Percentiles rank a stretch among this genome's conserved stretches.
Conservation (phyloP, 2,113 vertebrate species). For the Uropsilus gracilis region DNA sequence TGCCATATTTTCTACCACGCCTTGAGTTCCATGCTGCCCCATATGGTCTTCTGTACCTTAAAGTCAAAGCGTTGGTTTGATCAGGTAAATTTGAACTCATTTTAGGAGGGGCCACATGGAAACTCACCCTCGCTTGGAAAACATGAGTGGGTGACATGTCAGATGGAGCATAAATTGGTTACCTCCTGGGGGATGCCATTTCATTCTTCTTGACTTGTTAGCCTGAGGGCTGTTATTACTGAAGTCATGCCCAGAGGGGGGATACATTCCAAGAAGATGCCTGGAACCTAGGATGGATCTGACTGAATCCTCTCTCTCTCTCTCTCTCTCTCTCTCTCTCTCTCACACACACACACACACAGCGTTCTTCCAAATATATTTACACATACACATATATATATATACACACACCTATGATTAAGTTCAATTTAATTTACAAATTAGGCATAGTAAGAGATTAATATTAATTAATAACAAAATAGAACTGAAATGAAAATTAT, state of each 20-base stretch:
- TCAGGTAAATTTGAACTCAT: background rate
- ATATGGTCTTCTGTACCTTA: background rate
- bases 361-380: no score
- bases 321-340: no score
- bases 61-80: background rate
- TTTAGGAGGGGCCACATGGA: background rate
- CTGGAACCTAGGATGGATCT: no score
- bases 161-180: background rate
- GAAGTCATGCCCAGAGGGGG: no score
- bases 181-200: background rate
- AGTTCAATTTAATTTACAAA: no score
- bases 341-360: no score
- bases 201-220: background rate
- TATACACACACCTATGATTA: no score
- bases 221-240: background rate
- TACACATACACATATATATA: no score
- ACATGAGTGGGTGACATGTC: background rate
- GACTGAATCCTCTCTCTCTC: no score
- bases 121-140: background rate
- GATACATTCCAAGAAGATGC: no score
- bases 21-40: background rate
- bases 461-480: background rate
- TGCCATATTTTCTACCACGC: background rate
- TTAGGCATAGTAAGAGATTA: background rate
- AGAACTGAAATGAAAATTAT: background rate